Base-by-base conservation (phyloP, 2,888 invertebrate genomes). In the Perizoma affinitatum region DNA sequence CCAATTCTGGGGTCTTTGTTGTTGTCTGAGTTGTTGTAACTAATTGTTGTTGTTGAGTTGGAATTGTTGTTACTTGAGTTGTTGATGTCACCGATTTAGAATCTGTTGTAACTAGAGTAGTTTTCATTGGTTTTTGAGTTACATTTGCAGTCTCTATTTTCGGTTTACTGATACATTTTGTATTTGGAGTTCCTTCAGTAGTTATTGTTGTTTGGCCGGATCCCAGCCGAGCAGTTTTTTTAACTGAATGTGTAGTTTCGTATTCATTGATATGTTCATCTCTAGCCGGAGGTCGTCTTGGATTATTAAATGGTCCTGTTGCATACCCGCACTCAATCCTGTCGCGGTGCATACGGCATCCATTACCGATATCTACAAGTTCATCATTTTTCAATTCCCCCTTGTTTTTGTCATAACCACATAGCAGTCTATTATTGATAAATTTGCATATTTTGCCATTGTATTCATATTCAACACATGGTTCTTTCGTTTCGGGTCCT, bases 261-360 rank as follows among this genome's bases (percentile, higher is more conserved):
- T 50, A 46, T 8, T 46, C 34, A n/a, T 42, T 7, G 7, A 8
- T 7, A 38, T 11, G 4, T 42, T 42, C 50, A 54, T 57, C 57
- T 44, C 47, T 38, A 22, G 54, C 68, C 22, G 71, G 70, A 5
- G 74, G 75, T 40, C 75, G 70, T 66, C 70, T 66, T 0, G 58
- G 46, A 50, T 67, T 60, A 44, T 55, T 58, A 36, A 64, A 73
- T 45, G 73, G 75, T 35, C 68, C 69, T 8, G 48, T 61, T 4
- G 69, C 49, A 67, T 90, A 90, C 4, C 89, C 89, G 72, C 90
- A 90, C 77, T 90, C 89, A 51, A 90, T 67, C 70, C 90, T 84
- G n/a, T 83, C 79, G 9, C 78, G 80, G 8, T 82, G 80, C 36
- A 76, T 51, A 38, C 71, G 70, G 63, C 90, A 90, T 1, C 82